Conservation (phyloP, 2,113 vertebrate species). For the Acinonyx jubatus region DNA sequence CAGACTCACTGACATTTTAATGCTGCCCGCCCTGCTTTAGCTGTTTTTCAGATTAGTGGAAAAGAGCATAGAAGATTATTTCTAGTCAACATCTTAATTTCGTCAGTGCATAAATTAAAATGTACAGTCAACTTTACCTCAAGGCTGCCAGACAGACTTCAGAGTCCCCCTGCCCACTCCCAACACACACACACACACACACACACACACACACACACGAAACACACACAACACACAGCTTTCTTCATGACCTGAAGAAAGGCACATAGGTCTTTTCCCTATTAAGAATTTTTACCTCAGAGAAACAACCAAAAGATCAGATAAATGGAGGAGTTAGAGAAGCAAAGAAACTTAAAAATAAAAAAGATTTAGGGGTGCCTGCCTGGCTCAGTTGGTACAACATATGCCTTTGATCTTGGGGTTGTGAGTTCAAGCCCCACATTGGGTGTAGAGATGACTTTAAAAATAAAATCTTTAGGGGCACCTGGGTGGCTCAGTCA, state of each 20-base stretch:
- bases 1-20: neutral
- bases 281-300: neutral
- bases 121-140: neutral
- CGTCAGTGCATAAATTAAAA: slow-evolving; percentile 39
- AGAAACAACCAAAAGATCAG: neutral
- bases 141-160: neutral
- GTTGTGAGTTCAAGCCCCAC: neutral
- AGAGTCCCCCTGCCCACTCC: neutral
- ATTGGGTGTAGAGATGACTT: neutral
- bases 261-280: neutral
- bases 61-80: slow-evolving; percentile 19
- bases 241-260: slow-evolving; percentile 3
- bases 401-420: neutral
- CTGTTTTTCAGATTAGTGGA: slow-evolving; percentile 28
- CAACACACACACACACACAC: neutral
- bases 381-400: neutral
- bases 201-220: neutral
- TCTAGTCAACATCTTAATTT: slow-evolving; percentile 50
- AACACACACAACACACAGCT: neutral
- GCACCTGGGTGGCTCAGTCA: no score
- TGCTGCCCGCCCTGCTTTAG: neutral
- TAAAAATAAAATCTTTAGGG: neutral
- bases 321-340: slow-evolving; percentile 2
- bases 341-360: neutral
- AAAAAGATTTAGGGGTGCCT: neutral